Percentiles rank a stretch among this genome's conserved stretches.
Evolutionary conservation across 1,140 invertebrate species (phyloP).

Genomic region (Gyrodactylus salaris): DNA sequence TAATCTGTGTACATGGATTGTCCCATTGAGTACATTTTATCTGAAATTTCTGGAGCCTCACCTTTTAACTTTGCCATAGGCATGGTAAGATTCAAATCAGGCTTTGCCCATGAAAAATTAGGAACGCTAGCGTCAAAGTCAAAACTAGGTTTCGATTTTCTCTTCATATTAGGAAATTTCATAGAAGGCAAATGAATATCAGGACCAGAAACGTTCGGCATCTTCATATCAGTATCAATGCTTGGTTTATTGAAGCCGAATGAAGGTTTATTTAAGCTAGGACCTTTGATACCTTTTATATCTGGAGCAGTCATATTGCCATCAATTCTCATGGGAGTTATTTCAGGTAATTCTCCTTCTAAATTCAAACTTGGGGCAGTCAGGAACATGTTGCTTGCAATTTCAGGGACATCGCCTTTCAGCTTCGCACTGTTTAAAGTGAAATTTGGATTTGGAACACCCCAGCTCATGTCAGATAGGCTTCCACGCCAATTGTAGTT

Average conservation of each 20-base stretch:
- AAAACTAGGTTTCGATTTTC: background rate
- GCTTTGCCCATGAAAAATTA: background rate
- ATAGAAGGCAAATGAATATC: background rate
- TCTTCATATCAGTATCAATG: background rate
- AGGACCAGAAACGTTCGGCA: background rate
- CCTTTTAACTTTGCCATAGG: background rate
- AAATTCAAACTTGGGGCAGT: background rate
- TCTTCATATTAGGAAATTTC: background rate
- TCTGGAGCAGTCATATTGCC: background rate
- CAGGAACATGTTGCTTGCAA: background rate
- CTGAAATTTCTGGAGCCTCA: background rate
- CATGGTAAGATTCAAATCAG: background rate
- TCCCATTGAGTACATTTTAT: background rate
- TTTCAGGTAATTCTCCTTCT: background rate
- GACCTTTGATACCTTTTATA: background rate
- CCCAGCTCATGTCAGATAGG: background rate
- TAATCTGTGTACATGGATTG: background rate
- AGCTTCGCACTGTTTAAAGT: background rate
- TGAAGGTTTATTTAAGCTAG: background rate
- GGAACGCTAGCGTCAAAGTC: background rate
- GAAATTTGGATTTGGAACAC: background rate
- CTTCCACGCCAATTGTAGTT: background rate
- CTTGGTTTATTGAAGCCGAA: background rate
- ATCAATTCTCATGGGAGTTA: background rate
- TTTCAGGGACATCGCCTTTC: background rate